phyloP scores from a whole-genome alignment of 2,113 vertebrate genomes.

The Melanotaenia duboulayi region DNA sequence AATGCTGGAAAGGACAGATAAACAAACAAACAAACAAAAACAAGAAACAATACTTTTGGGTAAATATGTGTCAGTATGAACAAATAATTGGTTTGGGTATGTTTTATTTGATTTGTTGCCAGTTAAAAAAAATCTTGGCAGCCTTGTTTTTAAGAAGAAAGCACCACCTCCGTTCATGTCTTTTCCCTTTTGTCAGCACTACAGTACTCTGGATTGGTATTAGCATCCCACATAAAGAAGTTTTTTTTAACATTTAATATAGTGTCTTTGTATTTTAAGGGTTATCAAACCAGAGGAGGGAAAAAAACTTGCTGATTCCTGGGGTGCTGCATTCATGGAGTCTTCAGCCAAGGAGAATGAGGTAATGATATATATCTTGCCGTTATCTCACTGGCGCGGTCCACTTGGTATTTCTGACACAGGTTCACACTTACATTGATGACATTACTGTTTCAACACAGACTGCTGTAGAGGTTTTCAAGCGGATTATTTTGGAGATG shows the following conservation, averaged over 20 bases:
- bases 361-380: conserved; percentile 66
- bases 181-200: too few species aligned
- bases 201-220: neutral
- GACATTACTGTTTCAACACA: conserved; percentile 50
- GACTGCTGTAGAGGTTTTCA: conserved; percentile 88
- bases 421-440: conserved; percentile 13
- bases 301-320: conserved; percentile 87
- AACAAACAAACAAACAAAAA: too few species aligned
- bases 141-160: neutral
- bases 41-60: too few species aligned
- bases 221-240: neutral
- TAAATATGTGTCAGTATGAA: too few species aligned
- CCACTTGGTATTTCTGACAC: neutral
- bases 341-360: conserved; percentile 90
- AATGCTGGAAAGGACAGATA: too few species aligned
- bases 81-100: neutral
- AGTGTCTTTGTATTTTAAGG: conserved; percentile 44
- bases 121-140: too few species aligned
- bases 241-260: neutral
- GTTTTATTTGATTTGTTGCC: neutral
- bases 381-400: too few species aligned
- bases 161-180: too few species aligned
- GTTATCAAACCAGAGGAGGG: conserved; percentile 87
- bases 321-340: conserved; percentile 88
- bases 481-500: conserved; percentile 87